A percentile compares a stretch with the other conserved stretches of the same genome.
Evolutionary conservation across 2,113 vertebrate genomes (phyloP).

Genomic region (Dipodomys stephensi): DNA sequence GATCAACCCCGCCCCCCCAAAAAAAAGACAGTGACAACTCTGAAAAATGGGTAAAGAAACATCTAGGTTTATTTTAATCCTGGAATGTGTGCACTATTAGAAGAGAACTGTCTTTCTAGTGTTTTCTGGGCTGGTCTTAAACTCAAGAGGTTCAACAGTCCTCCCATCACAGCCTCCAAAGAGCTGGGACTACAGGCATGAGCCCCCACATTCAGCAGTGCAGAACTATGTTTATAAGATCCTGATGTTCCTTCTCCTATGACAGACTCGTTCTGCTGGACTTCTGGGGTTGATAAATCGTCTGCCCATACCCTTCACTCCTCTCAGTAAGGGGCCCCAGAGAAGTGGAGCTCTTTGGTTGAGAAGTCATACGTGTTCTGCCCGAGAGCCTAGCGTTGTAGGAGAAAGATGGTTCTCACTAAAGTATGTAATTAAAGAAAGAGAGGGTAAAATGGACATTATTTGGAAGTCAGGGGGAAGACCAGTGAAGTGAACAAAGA

Average conservation of each 20-base stretch:
- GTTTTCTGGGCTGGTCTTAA: background rate
- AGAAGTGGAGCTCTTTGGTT: background rate
- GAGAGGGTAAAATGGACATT: slow-evolving; percentile 21
- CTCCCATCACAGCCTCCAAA: background rate
- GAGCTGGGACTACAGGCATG: background rate
- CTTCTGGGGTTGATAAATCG: background rate
- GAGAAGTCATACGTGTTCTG: background rate
- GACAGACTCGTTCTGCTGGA: background rate
- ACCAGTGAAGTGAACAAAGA: slow-evolving; percentile 54
- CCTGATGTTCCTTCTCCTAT: background rate
- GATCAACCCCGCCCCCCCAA: too few species aligned
- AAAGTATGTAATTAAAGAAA: slow-evolving; percentile 53
- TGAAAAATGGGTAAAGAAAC: background rate
- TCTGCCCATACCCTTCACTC: background rate
- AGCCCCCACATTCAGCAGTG: background rate
- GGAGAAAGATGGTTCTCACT: slow-evolving; percentile 36
- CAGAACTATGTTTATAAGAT: background rate
- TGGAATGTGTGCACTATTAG: background rate
- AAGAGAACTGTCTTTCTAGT: background rate
- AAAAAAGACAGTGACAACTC: background rate
- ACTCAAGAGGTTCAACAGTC: background rate
- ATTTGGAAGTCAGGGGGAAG: slow-evolving; percentile 37
- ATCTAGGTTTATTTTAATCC: background rate
- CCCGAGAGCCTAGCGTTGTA: background rate
- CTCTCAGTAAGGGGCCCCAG: background rate